A percentile compares a stretch with the other conserved stretches of the same genome.
Evolutionary conservation across 2,888 invertebrate species (phyloP).

Genomic region (Apocheima hispidaria): DNA sequence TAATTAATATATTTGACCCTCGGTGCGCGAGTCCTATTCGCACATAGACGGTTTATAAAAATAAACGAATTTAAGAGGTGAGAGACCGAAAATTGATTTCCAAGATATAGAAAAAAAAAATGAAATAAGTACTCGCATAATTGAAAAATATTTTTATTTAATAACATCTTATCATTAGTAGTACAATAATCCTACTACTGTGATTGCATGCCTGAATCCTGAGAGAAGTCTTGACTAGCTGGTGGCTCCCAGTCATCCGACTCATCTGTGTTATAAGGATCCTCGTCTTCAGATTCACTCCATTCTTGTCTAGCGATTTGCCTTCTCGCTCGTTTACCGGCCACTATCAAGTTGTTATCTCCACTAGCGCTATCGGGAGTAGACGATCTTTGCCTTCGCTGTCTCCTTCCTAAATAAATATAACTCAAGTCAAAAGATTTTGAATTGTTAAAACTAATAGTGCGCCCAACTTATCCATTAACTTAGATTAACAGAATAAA

Average conservation of each 20-base stretch:
- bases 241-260: slow-evolving; percentile 82
- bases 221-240: slow-evolving; percentile 87
- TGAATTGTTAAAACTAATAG: neutral
- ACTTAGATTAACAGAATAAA: too few species aligned
- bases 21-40: too few species aligned
- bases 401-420: slow-evolving; percentile 29
- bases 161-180: neutral
- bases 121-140: neutral
- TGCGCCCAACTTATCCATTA: neutral
- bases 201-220: slow-evolving; percentile 47
- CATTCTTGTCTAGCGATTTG: slow-evolving; percentile 49
- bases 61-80: too few species aligned
- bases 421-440: slow-evolving; percentile 11
- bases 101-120: neutral
- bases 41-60: too few species aligned
- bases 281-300: slow-evolving; percentile 65
- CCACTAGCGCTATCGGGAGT: slow-evolving; percentile 32
- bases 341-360: slow-evolving; percentile 55
- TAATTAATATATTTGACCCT: too few species aligned
- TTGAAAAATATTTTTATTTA: neutral
- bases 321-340: slow-evolving; percentile 65
- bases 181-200: slow-evolving; percentile 90
- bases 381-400: slow-evolving; percentile 14
- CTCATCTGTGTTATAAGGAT: slow-evolving; percentile 79
- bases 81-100: neutral